Evolutionary conservation across 2,888 invertebrate species (phyloP).

Genomic region (Thecophora atra): DNA sequence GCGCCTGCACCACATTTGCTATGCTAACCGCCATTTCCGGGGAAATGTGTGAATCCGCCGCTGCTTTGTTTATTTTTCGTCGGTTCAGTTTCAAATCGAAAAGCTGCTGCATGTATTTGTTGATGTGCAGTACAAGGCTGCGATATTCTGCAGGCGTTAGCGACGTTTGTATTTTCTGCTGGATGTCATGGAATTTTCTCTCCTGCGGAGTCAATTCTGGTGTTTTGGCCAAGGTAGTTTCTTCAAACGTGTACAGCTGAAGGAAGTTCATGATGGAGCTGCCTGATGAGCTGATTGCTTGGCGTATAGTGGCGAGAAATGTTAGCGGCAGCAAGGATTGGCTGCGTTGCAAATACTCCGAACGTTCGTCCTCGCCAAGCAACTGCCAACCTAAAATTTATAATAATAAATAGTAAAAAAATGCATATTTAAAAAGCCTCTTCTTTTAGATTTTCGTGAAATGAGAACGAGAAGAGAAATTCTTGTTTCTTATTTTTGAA

Average conservation of each 20-base stretch:
- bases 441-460: background rate
- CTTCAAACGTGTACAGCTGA: slow-evolving; percentile 41
- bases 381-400: slow-evolving; percentile 56
- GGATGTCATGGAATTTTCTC: slow-evolving; percentile 48
- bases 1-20: slow-evolving; percentile 57
- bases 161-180: slow-evolving; percentile 54
- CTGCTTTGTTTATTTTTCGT: slow-evolving; percentile 36
- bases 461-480: background rate
- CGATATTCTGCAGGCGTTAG: slow-evolving; percentile 61
- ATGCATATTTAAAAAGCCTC: slow-evolving; percentile 2
- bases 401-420: background rate
- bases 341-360: slow-evolving; percentile 48
- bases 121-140: slow-evolving; percentile 62
- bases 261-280: slow-evolving; percentile 37
- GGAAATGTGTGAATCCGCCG: slow-evolving; percentile 43
- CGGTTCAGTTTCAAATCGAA: slow-evolving; percentile 58
- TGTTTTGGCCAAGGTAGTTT: background rate
- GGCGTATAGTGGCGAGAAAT: slow-evolving; percentile 52
- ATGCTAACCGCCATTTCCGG: slow-evolving; percentile 55
- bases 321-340: slow-evolving; percentile 58
- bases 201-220: slow-evolving; percentile 3
- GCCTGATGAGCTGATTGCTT: slow-evolving; percentile 39
- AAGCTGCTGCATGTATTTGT: slow-evolving; percentile 61
- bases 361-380: slow-evolving; percentile 64
- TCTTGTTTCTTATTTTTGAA: too few relatives aligned